These are phyloP conservation scores for Ceyx cyanopectus DNA, from an alignment of 2,113 vertebrate species.

Conservation along the genomic window DNA sequence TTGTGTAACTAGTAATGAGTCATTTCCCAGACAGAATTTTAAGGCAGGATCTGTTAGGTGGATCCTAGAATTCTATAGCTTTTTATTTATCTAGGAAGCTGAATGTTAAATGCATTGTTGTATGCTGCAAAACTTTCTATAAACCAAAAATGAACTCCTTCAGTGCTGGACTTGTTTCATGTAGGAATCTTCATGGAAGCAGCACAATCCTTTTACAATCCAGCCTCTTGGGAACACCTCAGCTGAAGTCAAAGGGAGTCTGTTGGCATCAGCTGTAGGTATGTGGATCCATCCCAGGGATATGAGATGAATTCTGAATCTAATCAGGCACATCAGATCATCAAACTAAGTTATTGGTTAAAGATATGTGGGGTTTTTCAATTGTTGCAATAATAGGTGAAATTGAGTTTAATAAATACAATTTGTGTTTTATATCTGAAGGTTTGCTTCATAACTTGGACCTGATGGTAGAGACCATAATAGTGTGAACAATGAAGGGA, in stretches of 20 bases:
- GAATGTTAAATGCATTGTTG: not conserved
- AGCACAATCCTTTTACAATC: not conserved
- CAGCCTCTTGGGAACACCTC: not conserved
- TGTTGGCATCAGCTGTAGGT: not conserved
- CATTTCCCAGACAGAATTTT: not conserved
- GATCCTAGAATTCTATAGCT: not conserved
- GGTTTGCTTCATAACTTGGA: not conserved
- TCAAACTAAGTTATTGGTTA: not conserved
- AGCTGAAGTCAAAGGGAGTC: not conserved
- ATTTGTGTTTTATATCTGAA: not conserved
- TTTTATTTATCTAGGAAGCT: conserved; percentile 13
- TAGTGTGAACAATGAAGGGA: not conserved
- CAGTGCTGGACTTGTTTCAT: not conserved
- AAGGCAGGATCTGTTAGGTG: not conserved
- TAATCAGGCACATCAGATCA: not conserved
- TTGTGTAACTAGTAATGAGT: not conserved
- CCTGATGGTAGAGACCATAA: not conserved
- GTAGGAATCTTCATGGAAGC: not conserved
- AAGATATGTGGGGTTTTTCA: not conserved
- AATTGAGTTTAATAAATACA: not conserved
- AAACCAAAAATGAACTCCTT: conserved; percentile 29
- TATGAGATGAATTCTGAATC: not conserved
- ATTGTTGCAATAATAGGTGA: not conserved
- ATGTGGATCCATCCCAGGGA: not conserved
- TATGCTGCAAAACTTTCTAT: not conserved